A percentile compares a stretch with the other conserved stretches of the same genome.
phyloP scores from a whole-genome alignment of 2,797 vertebrate genomes.

The Poeciliopsis infans region DNA sequence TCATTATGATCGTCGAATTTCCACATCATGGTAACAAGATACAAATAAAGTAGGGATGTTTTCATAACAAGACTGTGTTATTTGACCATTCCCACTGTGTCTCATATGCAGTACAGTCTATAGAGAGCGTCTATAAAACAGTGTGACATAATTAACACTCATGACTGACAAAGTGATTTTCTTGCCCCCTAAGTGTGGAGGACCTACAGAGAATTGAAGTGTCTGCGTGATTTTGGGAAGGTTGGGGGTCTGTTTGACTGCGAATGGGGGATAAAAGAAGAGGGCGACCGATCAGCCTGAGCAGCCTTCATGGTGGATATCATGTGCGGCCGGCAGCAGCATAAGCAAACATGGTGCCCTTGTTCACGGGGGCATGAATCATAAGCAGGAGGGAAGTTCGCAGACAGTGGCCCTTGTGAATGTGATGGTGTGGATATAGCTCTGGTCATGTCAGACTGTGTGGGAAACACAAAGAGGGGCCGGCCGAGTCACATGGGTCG shows the following conservation, averaged over 20 bases:
- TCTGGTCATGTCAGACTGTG: conserved; percentile 78
- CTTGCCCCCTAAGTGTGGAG: conserved; percentile 13
- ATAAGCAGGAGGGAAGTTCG: conserved; percentile 60
- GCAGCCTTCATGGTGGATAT: conserved; percentile 23
- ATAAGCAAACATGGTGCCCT: conserved; percentile 67
- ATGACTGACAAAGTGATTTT: background rate
- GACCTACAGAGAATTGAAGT: conserved; percentile 23
- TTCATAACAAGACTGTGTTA: too few species aligned
- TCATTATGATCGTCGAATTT: conserved; percentile 26
- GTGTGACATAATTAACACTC: conserved; percentile 24
- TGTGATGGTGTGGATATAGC: conserved; percentile 73
- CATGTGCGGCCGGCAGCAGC: conserved; percentile 66
- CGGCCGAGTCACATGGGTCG: conserved; percentile 79
- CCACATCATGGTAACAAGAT: conserved; percentile 37
- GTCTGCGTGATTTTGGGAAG: conserved; percentile 42
- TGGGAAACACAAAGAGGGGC: conserved; percentile 84
- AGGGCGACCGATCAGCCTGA: conserved; percentile 2
- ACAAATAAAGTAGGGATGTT: too few species aligned
- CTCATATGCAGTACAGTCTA: background rate
- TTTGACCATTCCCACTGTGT: conserved; percentile 58
- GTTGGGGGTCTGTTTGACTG: background rate
- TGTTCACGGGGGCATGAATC: conserved; percentile 71
- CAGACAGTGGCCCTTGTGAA: conserved; percentile 70
- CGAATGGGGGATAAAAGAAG: conserved; percentile 13
- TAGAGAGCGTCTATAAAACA: conserved; percentile 36